Conservation (phyloP, 2,113 vertebrate genomes). For the Stegostoma tigrinum region DNA sequence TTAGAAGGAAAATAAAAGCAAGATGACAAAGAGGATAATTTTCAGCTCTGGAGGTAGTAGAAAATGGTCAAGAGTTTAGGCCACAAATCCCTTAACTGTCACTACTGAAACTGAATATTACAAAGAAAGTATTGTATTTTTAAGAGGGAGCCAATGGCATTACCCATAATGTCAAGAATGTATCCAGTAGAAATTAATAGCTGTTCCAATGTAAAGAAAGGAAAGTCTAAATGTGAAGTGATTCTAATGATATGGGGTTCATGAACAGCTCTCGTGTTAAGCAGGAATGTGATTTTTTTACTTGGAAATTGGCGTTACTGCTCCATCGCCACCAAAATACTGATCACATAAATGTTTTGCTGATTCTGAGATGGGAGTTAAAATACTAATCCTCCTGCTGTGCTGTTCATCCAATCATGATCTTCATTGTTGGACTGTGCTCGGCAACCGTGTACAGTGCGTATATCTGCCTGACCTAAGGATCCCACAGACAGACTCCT, state of each 20-base stretch:
- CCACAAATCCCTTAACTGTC: neutral
- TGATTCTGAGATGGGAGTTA: no score
- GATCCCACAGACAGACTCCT: neutral
- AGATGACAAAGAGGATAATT: neutral
- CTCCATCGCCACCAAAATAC: no score
- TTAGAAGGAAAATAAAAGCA: neutral
- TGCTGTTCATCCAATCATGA: neutral
- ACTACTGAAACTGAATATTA: neutral
- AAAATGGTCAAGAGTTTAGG: neutral
- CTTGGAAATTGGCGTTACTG: no score
- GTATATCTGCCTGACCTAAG: neutral
- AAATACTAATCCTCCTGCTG: no score
- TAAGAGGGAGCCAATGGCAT: neutral
- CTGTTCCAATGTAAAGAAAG: neutral
- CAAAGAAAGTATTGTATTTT: neutral
- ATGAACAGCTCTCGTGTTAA: neutral
- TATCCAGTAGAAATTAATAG: neutral
- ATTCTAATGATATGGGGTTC: neutral
- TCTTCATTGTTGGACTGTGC: neutral
- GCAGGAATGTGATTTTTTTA: no score
- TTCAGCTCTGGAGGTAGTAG: neutral
- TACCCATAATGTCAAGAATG: neutral
- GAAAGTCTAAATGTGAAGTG: neutral
- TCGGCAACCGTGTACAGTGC: neutral
- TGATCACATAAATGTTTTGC: no score